Percentiles rank a stretch among this genome's conserved stretches.
Conservation (phyloP, 2,888 invertebrate species). For the Drosophila longiperda region DNA sequence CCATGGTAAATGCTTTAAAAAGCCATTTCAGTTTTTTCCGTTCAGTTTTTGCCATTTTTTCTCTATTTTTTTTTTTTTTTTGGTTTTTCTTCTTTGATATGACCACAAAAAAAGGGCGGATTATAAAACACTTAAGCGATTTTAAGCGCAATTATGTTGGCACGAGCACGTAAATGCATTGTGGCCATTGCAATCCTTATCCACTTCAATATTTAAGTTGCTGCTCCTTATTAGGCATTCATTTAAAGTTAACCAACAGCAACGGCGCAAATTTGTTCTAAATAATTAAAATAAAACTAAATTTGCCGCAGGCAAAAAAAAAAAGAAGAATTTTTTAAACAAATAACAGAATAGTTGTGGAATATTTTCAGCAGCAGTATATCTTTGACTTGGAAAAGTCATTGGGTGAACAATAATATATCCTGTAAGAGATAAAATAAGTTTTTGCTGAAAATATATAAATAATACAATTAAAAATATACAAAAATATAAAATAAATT, state of each 20-base stretch:
- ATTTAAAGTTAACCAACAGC: slow-evolving; percentile 56
- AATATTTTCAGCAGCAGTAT: slow-evolving; percentile 5
- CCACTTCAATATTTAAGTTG: slow-evolving; percentile 60
- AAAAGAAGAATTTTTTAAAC: slow-evolving; percentile 19
- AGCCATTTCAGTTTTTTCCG: slow-evolving; percentile 67
- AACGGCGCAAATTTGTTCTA: slow-evolving; percentile 43
- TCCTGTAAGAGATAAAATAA: background rate
- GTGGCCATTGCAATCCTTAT: slow-evolving; percentile 48
- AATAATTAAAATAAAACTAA: slow-evolving; percentile 54
- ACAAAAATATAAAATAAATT: background rate
- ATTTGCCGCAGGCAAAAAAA: slow-evolving; percentile 37
- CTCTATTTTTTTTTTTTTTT: slow-evolving; percentile 11
- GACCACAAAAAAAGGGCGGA: slow-evolving; percentile 67
- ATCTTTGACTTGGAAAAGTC: background rate
- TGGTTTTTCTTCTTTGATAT: slow-evolving; percentile 58
- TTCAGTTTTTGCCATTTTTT: background rate
- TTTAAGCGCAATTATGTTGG: slow-evolving; percentile 80
- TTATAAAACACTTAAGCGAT: slow-evolving; percentile 80
- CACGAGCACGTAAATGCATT: slow-evolving; percentile 67
- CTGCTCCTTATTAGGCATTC: slow-evolving; percentile 66
- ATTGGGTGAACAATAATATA: background rate
- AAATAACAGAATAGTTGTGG: slow-evolving; percentile 25
- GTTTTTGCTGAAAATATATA: background rate
- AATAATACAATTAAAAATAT: background rate
- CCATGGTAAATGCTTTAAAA: slow-evolving; percentile 68